Evolutionary conservation across 2,888 invertebrate species (phyloP).

Genomic region (Hypomecis punctinalis): DNA sequence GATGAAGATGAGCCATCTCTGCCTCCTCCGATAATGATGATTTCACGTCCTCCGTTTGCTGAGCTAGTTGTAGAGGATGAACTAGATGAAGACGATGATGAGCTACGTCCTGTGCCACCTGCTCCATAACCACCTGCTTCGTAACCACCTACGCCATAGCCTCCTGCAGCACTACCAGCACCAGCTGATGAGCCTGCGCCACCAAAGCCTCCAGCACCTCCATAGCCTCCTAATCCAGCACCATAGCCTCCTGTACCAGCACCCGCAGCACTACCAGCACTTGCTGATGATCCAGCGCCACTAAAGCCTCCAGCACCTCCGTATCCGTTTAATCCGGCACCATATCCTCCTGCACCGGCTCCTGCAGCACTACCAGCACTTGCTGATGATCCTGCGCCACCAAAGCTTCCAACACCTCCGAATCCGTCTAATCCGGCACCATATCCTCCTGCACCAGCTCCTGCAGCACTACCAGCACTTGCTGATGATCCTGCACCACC

Average conservation of each 20-base stretch:
- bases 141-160: background rate
- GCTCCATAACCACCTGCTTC: background rate
- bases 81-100: background rate
- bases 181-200: background rate
- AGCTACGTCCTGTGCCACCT: constrained; percentile 1
- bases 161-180: constrained; percentile 2
- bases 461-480: background rate
- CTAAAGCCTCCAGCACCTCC: constrained; percentile 24
- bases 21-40: constrained; percentile 5
- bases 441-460: background rate
- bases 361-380: constrained; percentile 4
- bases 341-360: background rate
- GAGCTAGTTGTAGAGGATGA: background rate
- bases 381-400: constrained; percentile 1
- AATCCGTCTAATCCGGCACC: background rate
- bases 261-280: background rate
- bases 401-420: no score
- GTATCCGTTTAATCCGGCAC: background rate
- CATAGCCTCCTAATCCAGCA: background rate
- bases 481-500: background rate
- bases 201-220: constrained; percentile 11
- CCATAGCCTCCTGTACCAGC: background rate
- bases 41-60: background rate
- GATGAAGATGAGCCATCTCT: constrained; percentile 5
- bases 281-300: background rate